Conservation (phyloP, 2,888 invertebrate genomes). For the Polyploca ridens region DNA sequence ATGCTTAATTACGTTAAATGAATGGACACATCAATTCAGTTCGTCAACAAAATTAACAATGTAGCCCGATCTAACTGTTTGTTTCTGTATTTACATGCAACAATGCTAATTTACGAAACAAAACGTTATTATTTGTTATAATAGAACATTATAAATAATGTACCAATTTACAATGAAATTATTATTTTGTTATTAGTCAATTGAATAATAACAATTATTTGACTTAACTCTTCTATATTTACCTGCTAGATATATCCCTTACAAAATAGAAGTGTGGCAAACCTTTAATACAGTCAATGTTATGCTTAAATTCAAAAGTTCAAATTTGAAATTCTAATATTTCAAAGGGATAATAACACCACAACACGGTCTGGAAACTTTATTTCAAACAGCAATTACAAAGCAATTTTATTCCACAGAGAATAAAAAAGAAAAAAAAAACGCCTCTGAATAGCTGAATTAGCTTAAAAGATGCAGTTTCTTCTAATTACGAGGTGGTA, state of each 20-base stretch:
- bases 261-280: too few species aligned
- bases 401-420: background rate
- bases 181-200: too few species aligned
- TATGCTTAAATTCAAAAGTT: too few species aligned
- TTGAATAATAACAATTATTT: too few species aligned
- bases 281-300: too few species aligned
- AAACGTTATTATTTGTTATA: background rate
- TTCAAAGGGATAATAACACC: background rate
- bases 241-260: too few species aligned
- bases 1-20: background rate
- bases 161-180: too few species aligned
- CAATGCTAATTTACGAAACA: background rate
- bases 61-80: background rate
- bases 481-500: slow-evolving; percentile 46
- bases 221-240: too few species aligned
- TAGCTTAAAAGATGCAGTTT: slow-evolving; percentile 46
- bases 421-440: slow-evolving; percentile 19
- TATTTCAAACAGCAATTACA: background rate
- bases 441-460: slow-evolving; percentile 25
- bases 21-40: slow-evolving; percentile 8
- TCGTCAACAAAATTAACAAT: slow-evolving; percentile 4
- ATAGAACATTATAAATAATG: too few species aligned
- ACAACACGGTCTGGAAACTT: background rate
- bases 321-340: background rate
- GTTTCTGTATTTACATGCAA: background rate